Percentiles rank a stretch among this genome's conserved stretches.
phyloP scores from a whole-genome alignment of 2,797 vertebrate genomes.

The Choloepus didactylus region DNA sequence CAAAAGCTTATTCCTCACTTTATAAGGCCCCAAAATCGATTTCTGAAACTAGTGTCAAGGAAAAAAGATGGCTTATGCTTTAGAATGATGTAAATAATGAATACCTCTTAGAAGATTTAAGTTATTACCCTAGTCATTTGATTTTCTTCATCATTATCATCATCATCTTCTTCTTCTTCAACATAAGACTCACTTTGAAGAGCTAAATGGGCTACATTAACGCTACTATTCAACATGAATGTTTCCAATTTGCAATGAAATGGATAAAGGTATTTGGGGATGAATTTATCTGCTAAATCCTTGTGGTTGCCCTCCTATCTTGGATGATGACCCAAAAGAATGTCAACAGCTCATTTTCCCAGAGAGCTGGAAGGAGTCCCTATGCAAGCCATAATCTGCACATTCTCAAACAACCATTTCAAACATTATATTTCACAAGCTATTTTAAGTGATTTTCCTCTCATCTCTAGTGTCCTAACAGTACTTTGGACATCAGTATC shows the following conservation, averaged over 20 bases:
- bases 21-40: conserved; percentile 78
- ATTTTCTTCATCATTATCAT: conserved; percentile 75
- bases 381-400: conserved; percentile 91
- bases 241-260: conserved; percentile 91
- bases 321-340: conserved; percentile 95
- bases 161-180: conserved; percentile 67
- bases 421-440: conserved; percentile 91
- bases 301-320: conserved; percentile 93
- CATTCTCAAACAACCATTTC: conserved; percentile 91
- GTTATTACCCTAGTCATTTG: conserved; percentile 86
- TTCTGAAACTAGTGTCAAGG: conserved; percentile 83
- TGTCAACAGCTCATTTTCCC: conserved; percentile 97
- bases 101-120: conserved; percentile 88
- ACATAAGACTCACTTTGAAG: conserved; percentile 88
- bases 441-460: conserved; percentile 88
- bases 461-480: conserved; percentile 86
- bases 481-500: conserved; percentile 83
- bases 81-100: conserved; percentile 88
- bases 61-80: conserved; percentile 84
- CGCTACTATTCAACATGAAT: conserved; percentile 88
- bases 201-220: conserved; percentile 89
- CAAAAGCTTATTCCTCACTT: conserved; percentile 79
- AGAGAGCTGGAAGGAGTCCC: conserved; percentile 90
- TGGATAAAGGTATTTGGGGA: conserved; percentile 92
- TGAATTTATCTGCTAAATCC: conserved; percentile 94